A percentile compares a stretch with the other conserved stretches of the same genome.
phyloP scores from a whole-genome alignment of 2,113 vertebrate genomes.

The Dasyornis broadbenti region DNA sequence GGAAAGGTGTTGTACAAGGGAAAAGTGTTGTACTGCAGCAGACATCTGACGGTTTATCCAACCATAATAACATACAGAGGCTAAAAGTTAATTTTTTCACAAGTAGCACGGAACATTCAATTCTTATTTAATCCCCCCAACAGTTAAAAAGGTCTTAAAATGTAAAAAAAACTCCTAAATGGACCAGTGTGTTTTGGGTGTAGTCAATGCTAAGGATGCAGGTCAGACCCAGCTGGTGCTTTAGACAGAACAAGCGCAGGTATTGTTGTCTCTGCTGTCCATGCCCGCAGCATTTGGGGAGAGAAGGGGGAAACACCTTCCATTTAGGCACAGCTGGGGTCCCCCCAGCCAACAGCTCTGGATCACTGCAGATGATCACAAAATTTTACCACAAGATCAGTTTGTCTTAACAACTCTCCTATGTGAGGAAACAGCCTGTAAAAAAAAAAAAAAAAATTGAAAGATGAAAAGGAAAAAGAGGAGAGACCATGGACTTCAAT shows the following conservation, averaged over 20 bases:
- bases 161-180: background rate
- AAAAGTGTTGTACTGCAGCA: background rate
- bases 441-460: background rate
- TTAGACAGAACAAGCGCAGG: background rate
- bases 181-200: background rate
- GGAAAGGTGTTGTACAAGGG: background rate
- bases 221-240: background rate
- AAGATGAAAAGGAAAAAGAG: background rate
- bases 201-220: background rate
- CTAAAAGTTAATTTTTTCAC: background rate
- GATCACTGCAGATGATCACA: background rate
- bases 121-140: background rate
- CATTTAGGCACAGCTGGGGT: background rate
- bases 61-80: background rate
- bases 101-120: background rate
- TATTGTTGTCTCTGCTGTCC: background rate
- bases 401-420: background rate
- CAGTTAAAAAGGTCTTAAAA: background rate
- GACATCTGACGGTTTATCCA: background rate
- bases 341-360: background rate
- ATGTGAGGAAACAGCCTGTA: background rate
- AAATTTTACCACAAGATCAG: background rate
- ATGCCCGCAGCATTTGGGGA: background rate
- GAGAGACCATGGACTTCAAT: background rate
- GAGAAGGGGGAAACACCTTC: background rate